Conservation (phyloP, 2,888 invertebrate genomes). For the Scrobipalpa costella region DNA sequence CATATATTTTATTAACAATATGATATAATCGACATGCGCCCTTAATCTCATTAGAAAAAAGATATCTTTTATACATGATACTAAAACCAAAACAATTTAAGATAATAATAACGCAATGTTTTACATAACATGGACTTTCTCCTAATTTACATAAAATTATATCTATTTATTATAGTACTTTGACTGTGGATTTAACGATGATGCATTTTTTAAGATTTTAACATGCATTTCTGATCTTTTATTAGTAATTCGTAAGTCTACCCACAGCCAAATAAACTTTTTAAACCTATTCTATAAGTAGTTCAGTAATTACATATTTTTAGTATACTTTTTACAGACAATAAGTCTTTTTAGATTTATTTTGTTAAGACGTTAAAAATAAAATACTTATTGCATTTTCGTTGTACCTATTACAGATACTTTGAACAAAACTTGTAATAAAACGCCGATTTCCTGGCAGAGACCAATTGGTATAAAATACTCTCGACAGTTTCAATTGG, state of each 20-base stretch:
- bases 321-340: slow-evolving; percentile 66
- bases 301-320: slow-evolving; percentile 48
- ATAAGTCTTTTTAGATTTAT: slow-evolving; percentile 50
- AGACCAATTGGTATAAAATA: slow-evolving; percentile 54
- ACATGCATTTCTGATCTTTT: not conserved
- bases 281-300: slow-evolving; percentile 55
- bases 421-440: slow-evolving; percentile 27
- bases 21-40: slow-evolving; percentile 77
- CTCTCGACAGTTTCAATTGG: slow-evolving; percentile 56
- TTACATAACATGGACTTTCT: slow-evolving; percentile 46
- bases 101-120: slow-evolving; percentile 39
- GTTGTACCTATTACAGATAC: slow-evolving; percentile 28
- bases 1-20: slow-evolving; percentile 81
- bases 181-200: slow-evolving; percentile 33
- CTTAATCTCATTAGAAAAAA: slow-evolving; percentile 72
- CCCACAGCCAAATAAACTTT: slow-evolving; percentile 44
- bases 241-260: not conserved
- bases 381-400: slow-evolving; percentile 25
- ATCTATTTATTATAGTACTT: slow-evolving; percentile 34
- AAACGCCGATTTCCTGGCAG: slow-evolving; percentile 47
- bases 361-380: slow-evolving; percentile 31
- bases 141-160: slow-evolving; percentile 44
- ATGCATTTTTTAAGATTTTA: not conserved
- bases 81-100: slow-evolving; percentile 44
- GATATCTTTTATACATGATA: slow-evolving; percentile 66